phyloP scores from a whole-genome alignment of 2,888 invertebrate genomes.

The Trichacis sp. region DNA sequence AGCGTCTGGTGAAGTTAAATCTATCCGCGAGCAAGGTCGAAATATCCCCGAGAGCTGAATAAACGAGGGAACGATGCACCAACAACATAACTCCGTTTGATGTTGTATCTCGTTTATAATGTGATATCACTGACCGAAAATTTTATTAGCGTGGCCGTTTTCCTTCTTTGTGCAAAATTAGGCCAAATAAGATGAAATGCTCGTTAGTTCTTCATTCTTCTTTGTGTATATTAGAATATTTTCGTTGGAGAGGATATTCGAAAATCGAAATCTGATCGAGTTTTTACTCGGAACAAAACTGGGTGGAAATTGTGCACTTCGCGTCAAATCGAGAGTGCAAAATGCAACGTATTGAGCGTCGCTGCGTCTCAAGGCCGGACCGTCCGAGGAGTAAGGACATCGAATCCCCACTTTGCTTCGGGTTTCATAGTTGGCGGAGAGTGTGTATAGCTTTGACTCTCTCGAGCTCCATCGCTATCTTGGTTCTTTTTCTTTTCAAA shows the following conservation, averaged over 20 bases:
- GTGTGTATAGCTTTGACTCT: slow-evolving; percentile 35
- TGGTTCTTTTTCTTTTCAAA: slow-evolving; percentile 37
- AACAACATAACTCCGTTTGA: slow-evolving; percentile 29
- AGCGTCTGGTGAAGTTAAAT: slow-evolving; percentile 47
- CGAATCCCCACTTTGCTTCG: slow-evolving; percentile 46
- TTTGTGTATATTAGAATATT: no score
- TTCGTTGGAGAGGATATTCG: no score
- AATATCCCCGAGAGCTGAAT: slow-evolving; percentile 45
- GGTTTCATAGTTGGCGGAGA: slow-evolving; percentile 40
- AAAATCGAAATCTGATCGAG: no score
- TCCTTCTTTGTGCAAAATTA: no score
- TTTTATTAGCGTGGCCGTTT: neutral
- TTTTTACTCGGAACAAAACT: no score
- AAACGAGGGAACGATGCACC: slow-evolving; percentile 36
- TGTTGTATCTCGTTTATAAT: slow-evolving; percentile 6
- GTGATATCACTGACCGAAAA: slow-evolving; percentile 9
- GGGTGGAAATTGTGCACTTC: no score
- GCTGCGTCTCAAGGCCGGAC: slow-evolving; percentile 67
- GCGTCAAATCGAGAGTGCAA: no score
- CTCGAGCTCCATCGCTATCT: slow-evolving; percentile 24
- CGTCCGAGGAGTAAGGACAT: slow-evolving; percentile 63
- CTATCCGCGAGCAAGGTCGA: slow-evolving; percentile 50
- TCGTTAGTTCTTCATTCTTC: no score
- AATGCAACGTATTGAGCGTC: slow-evolving; percentile 63
- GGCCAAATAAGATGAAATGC: no score